phyloP scores from a whole-genome alignment of 2,113 vertebrate species.

The Hylia prasina region DNA sequence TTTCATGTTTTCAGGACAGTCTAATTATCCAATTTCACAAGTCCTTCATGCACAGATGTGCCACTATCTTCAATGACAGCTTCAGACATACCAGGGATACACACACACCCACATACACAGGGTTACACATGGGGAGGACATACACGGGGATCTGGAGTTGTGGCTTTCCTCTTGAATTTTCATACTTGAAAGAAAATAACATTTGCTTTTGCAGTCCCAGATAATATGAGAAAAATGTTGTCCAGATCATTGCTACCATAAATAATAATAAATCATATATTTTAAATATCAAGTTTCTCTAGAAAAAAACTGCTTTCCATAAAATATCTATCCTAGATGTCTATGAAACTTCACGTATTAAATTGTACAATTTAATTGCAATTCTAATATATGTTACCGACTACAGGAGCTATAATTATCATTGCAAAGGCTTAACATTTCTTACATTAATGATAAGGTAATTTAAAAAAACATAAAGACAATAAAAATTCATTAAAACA shows the following conservation, averaged over 20 bases:
- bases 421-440: neutral
- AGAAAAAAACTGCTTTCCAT: neutral
- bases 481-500: neutral
- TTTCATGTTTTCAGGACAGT: neutral
- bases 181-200: neutral
- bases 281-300: neutral
- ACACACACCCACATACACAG: neutral
- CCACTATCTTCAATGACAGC: neutral
- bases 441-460: neutral
- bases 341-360: neutral
- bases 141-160: neutral
- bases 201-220: neutral
- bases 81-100: neutral
- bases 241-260: neutral
- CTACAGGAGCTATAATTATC: neutral
- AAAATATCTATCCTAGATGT: neutral
- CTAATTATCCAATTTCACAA: neutral
- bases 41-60: neutral
- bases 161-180: neutral
- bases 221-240: neutral
- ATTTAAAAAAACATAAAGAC: neutral
- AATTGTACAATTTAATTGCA: neutral
- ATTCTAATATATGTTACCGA: neutral
- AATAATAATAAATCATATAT: neutral
- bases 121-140: neutral